Evolutionary conservation across 1,140 invertebrate species (phyloP).

Genomic region (Epicauta chinensis): DNA sequence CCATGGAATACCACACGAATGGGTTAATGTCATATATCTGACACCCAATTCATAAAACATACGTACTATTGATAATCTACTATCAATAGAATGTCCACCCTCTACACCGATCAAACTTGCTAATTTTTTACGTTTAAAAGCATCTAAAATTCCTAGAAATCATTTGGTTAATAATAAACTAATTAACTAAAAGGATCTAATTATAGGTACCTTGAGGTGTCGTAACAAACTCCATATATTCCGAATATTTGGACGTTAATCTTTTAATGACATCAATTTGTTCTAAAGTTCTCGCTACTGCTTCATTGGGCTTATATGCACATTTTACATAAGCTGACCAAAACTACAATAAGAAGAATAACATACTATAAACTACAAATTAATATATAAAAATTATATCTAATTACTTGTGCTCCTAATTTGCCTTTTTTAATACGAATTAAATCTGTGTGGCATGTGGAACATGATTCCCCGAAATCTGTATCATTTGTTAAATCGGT

Average conservation of each 20-base stretch:
- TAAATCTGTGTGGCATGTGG: slow-evolving; percentile 50
- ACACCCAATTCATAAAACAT: slow-evolving; percentile 61
- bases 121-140: slow-evolving; percentile 53
- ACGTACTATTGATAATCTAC: slow-evolving; percentile 55
- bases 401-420: slow-evolving; percentile 52
- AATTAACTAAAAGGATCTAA: slow-evolving; percentile 21
- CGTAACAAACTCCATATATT: slow-evolving; percentile 54
- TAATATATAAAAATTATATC: neutral
- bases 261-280: slow-evolving; percentile 78
- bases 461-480: slow-evolving; percentile 41
- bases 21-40: slow-evolving; percentile 64
- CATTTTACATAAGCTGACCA: slow-evolving; percentile 58
- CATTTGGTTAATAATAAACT: slow-evolving; percentile 27
- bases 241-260: slow-evolving; percentile 57
- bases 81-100: slow-evolving; percentile 63
- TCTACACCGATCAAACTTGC: slow-evolving; percentile 64
- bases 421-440: slow-evolving; percentile 48
- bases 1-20: slow-evolving; percentile 66
- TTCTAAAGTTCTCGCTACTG: slow-evolving; percentile 66
- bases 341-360: too few relatives aligned
- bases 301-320: slow-evolving; percentile 53
- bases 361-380: slow-evolving; percentile 16
- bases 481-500: slow-evolving; percentile 43
- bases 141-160: slow-evolving; percentile 49
- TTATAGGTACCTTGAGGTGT: slow-evolving; percentile 41